phyloP scores from a whole-genome alignment of 1,140 invertebrate genomes.

The Drosophila athabasca region DNA sequence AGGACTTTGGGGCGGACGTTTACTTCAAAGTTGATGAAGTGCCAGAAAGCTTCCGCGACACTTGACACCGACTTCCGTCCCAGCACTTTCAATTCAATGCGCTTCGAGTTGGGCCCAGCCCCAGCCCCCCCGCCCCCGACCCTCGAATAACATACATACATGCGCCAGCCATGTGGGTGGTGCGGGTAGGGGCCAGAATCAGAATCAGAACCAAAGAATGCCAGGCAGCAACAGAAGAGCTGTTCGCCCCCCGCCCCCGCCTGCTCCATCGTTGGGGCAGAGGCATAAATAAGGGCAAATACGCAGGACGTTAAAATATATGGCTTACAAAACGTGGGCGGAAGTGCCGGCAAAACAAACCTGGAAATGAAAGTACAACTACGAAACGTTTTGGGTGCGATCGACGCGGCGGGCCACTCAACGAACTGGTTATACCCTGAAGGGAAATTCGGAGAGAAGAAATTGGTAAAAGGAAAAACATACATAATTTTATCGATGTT shows the following conservation, averaged over 20 bases:
- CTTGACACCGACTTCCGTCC: slow-evolving; percentile 69
- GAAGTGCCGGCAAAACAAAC: slow-evolving; percentile 72
- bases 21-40: slow-evolving; percentile 70
- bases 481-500: too few species aligned
- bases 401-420: not conserved
- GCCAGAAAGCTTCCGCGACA: slow-evolving; percentile 75
- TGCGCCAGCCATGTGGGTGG: slow-evolving; percentile 43
- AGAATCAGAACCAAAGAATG: not conserved
- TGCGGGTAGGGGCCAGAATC: too few species aligned
- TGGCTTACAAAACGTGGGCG: slow-evolving; percentile 64
- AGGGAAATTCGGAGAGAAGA: not conserved
- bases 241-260: slow-evolving; percentile 17
- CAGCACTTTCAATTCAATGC: slow-evolving; percentile 67
- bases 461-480: too few species aligned
- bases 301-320: slow-evolving; percentile 51
- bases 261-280: slow-evolving; percentile 24
- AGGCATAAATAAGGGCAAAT: slow-evolving; percentile 57
- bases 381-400: slow-evolving; percentile 10
- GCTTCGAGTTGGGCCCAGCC: slow-evolving; percentile 32
- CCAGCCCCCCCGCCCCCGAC: not conserved
- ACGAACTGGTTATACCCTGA: slow-evolving; percentile 33
- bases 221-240: slow-evolving; percentile 7
- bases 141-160: slow-evolving; percentile 52
- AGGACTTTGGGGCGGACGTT: slow-evolving; percentile 14
- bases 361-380: slow-evolving; percentile 48